Evolutionary conservation across 2,113 vertebrate genomes (phyloP).

Genomic region (Prinia subflava): DNA sequence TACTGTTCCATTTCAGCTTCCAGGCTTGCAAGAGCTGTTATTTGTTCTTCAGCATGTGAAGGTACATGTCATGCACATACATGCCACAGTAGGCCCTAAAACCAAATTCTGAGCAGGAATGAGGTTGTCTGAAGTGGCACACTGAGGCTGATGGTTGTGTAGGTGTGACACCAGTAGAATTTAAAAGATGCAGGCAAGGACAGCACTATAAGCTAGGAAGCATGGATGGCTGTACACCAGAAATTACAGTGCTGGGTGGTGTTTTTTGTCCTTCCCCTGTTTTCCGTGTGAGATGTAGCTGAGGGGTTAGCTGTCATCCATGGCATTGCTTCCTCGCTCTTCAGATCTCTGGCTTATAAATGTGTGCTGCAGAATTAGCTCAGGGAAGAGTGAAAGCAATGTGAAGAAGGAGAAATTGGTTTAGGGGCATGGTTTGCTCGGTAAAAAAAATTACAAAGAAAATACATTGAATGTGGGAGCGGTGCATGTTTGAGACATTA

Average conservation of each 20-base stretch:
- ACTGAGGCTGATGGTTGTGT: background rate
- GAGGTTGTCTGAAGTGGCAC: background rate
- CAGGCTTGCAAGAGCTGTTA: background rate
- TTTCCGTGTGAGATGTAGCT: slow-evolving; percentile 57
- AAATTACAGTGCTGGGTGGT: background rate
- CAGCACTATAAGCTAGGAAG: background rate
- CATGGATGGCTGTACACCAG: background rate
- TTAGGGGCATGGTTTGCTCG: slow-evolving; percentile 62
- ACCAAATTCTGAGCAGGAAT: background rate
- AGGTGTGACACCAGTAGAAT: background rate
- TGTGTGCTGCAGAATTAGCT: slow-evolving; percentile 65
- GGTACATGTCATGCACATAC: background rate
- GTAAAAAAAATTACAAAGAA: background rate
- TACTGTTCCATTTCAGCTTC: slow-evolving; percentile 10
- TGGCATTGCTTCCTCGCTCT: slow-evolving; percentile 45
- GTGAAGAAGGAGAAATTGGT: slow-evolving; percentile 50
- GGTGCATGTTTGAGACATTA: background rate
- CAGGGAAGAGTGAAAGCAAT: slow-evolving; percentile 30
- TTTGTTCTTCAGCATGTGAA: background rate
- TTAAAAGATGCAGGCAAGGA: background rate
- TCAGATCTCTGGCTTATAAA: slow-evolving; percentile 63
- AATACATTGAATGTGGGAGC: background rate
- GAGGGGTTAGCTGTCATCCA: slow-evolving; percentile 56
- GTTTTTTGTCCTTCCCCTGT: slow-evolving; percentile 20
- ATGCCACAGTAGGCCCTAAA: background rate